Evolutionary conservation across 2,888 invertebrate species (phyloP).

Genomic region (Unio pictorum): DNA sequence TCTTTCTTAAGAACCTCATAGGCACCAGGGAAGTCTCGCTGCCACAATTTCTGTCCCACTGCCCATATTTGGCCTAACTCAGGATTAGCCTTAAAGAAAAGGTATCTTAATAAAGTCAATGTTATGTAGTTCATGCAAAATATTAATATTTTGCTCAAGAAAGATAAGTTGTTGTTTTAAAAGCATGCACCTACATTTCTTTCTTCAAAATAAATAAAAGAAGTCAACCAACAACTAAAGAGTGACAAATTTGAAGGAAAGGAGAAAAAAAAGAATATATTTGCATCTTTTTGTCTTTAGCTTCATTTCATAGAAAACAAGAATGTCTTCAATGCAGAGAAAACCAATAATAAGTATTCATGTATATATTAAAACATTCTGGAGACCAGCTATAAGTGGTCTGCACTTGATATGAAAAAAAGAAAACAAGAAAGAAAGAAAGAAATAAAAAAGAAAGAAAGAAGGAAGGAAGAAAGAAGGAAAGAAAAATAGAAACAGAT

Average conservation of each 20-base stretch:
- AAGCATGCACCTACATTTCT: neutral
- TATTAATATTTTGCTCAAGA: neutral
- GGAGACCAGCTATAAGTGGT: too few species aligned
- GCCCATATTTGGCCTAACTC: slow-evolving; percentile 86
- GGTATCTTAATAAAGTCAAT: neutral
- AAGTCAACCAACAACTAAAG: neutral
- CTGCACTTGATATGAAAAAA: too few species aligned
- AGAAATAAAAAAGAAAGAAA: too few species aligned
- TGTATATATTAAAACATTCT: too few species aligned
- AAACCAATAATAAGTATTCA: too few species aligned
- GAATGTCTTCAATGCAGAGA: neutral
- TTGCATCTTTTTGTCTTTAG: neutral
- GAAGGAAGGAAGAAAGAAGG: too few species aligned
- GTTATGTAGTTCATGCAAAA: neutral
- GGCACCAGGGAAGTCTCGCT: slow-evolving; percentile 85
- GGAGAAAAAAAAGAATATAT: neutral
- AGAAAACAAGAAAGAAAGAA: too few species aligned
- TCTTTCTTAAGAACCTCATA: slow-evolving; percentile 82
- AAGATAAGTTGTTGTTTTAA: neutral
- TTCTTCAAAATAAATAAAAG: neutral
- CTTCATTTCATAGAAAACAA: neutral
- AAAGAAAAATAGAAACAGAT: too few species aligned
- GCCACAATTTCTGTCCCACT: slow-evolving; percentile 89
- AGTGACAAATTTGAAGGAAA: neutral
- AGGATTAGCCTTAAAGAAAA: slow-evolving; percentile 40